These are phyloP conservation scores for Cepaea nemoralis DNA, from an alignment of 1,140 invertebrate genomes.

Conservation along the genomic window DNA sequence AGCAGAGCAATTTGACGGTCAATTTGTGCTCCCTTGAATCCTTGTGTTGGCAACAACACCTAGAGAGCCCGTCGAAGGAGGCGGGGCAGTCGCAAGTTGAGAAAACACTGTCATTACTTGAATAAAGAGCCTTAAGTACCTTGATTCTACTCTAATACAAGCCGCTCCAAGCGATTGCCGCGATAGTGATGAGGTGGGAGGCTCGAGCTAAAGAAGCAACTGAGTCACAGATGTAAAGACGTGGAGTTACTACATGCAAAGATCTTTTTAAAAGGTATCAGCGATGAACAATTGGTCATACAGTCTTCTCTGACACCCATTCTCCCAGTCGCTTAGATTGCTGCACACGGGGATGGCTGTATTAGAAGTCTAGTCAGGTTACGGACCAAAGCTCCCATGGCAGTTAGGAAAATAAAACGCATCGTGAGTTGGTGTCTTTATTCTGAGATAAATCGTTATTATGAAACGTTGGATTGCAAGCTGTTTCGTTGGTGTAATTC, in stretches of 20 bases:
- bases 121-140: conserved; percentile 36
- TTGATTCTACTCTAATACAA: conserved; percentile 29
- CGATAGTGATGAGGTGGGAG: background rate
- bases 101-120: conserved; percentile 39
- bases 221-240: conserved; percentile 24
- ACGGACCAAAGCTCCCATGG: conserved; percentile 19
- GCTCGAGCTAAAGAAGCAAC: background rate
- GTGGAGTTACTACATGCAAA: conserved; percentile 19
- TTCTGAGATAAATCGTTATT: no score
- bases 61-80: conserved; percentile 7
- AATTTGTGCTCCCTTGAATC: conserved; percentile 29
- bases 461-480: no score
- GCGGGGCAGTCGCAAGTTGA: conserved; percentile 6
- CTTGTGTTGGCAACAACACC: conserved; percentile 37
- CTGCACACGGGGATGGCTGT: background rate
- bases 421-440: no score
- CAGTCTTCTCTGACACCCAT: background rate
- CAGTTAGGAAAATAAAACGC: no score
- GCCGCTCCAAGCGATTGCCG: conserved; percentile 12
- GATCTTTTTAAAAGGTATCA: conserved; percentile 31
- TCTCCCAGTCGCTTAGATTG: conserved; percentile 28
- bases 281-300: conserved; percentile 29
- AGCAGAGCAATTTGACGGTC: conserved; percentile 36
- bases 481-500: no score
- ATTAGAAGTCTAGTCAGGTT: background rate